Base-by-base conservation (phyloP, 2,888 invertebrate species). In the Callinectes sapidus region DNA sequence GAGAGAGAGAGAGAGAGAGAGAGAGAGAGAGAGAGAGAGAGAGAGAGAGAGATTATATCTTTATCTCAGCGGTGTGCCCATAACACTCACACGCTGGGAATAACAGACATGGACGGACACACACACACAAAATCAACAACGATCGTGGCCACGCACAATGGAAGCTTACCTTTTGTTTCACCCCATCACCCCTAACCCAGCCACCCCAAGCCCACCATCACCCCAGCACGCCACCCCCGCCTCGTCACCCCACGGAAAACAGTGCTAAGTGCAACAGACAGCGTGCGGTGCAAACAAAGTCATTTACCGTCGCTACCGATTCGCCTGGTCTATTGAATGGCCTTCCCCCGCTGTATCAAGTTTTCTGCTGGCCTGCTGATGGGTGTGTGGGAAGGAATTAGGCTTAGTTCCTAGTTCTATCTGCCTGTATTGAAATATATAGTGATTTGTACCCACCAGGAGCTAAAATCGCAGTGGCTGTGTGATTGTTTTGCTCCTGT, bases 401-500 rank as follows among this genome's bases (percentile, higher is more conserved):
- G 3, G 6, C 81, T 13, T 35, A 18, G 14, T 6, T 32, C 35
- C 16, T 16, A 87, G 28, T 28, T 28, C 10, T 2, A 6, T 16
- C 2, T 42, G 35, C 14, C 2, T 39, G 54, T 2, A 18, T 2
- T 32, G 28, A 71, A 71, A 87, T 48, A 87, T 28, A 32, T 32
- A 16, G 28, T n/a, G 23, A 16, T 55, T 28, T 28, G 23, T n/a
- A 61, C 89, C 32, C 66, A 66, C 89, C 61, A 66, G 39, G 39
- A 39, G 35, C 18, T 35, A 89, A 55, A 61, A 35, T 23, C 2
- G 32, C 10, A 1, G 89, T 28, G 28, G 55, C 61, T 13, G 48
- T 55, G 81, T 28, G 48, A 54, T 90, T 90, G 90, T 90, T 90
- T 90, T 90, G 90, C 35, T 81, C 85, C 35, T 48, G 85, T 13